phyloP scores from a whole-genome alignment of 2,113 vertebrate species.

The Brienomyrus brachyistius region DNA sequence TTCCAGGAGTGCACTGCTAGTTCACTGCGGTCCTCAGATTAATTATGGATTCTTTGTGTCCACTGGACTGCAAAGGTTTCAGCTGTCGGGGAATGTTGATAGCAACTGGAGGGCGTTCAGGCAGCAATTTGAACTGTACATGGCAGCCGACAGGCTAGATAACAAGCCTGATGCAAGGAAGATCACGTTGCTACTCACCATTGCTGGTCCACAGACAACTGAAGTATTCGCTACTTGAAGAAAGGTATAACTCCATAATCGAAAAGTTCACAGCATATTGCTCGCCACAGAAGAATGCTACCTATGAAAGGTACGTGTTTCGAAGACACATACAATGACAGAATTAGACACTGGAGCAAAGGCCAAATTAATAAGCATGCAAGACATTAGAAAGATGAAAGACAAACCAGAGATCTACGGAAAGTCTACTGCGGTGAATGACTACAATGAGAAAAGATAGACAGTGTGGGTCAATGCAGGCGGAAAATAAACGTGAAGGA shows the following conservation, averaged over 20 bases:
- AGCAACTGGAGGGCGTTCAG: constrained; percentile 4
- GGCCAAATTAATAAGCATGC: background rate
- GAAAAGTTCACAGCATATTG: constrained; percentile 1
- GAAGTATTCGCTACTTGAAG: constrained; percentile 7
- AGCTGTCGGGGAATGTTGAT: constrained; percentile 10
- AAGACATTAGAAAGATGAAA: background rate
- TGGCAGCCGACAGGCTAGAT: background rate
- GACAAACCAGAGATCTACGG: background rate
- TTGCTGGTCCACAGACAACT: constrained; percentile 5
- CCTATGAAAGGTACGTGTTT: constrained; percentile 1
- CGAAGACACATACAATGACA: background rate
- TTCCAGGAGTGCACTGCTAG: background rate
- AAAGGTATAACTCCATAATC: background rate
- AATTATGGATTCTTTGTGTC: background rate
- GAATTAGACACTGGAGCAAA: background rate
- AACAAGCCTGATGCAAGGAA: constrained; percentile 1
- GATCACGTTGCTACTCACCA: background rate
- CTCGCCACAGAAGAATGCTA: background rate
- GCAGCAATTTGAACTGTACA: constrained; percentile 1
- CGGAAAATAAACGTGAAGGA: background rate
- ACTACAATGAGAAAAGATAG: background rate
- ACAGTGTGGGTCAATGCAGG: background rate
- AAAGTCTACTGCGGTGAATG: background rate
- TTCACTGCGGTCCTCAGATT: background rate
- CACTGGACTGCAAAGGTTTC: background rate